Evolutionary conservation across 2,113 vertebrate genomes (phyloP), one percentile per base, ranked within the genome.

Genomic region (Pelvicachromis taeniatus): DNA sequence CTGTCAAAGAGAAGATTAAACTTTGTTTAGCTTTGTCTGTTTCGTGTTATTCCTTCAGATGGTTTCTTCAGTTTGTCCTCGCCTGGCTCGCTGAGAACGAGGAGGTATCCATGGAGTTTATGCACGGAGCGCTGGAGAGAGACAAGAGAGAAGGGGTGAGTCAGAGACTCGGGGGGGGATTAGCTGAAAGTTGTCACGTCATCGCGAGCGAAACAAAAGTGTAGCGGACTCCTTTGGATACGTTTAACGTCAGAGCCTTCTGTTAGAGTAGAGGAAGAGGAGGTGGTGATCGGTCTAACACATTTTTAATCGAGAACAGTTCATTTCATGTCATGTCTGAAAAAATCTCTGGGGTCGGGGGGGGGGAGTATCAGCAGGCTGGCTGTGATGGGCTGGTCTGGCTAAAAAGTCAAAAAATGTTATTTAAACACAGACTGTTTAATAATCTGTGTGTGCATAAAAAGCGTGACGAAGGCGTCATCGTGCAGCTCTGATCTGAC

Each of bases 91-190:
- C 97, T 29, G 99, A 99, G 95, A 99, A 99, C 78, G 98, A 99
- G 90, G 99, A 98, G 4, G 98, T 99, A 58, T 99, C 98, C 8
- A 91, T 99, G 96, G 99, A 99, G 88, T 99, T 99, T 88, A 96
- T 99, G 91, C 96, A 96, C 3, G 98, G 97, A 42, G 99, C 99
- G 14, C 95, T 99, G 94, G 98, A 99, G 94, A 96, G 98, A 90
- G 98, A 99, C 93, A 99, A 99, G 95, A 98, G 99, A 90, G 98
- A 99, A 73, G 98, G 98, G 95, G 98, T 99, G 96, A 92, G 97
- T 95, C 26, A 12, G 5, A 42, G 6, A 21, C 6, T 8, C 1
- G 0, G 9, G 2, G 0, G 9, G 2, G 14, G 13, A 17, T 26
- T 29, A 14, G 53, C 38, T 56, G 13, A 48, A 31, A 5, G 21